Evolutionary conservation across 2,113 vertebrate genomes (phyloP).

Genomic region (Bujurquina vittata): DNA sequence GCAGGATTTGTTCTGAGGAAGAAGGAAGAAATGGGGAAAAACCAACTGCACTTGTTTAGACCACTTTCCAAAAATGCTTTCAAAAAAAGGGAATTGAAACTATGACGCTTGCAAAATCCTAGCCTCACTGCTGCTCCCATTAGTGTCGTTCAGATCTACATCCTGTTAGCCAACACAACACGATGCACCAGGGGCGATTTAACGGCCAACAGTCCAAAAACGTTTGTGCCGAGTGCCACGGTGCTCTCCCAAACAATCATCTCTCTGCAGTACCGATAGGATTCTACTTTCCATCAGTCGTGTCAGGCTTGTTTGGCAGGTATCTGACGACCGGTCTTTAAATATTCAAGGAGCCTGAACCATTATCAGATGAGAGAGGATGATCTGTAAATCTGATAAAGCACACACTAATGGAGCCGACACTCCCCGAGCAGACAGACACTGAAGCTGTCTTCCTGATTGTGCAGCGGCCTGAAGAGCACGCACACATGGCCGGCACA

Average conservation of each 20-base stretch:
- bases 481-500: slow-evolving; percentile 78
- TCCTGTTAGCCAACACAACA: slow-evolving; percentile 59
- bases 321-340: slow-evolving; percentile 75
- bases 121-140: background rate
- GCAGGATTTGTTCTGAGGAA: background rate
- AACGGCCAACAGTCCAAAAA: background rate
- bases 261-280: slow-evolving; percentile 25
- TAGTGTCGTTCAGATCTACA: slow-evolving; percentile 38
- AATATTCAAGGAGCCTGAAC: slow-evolving; percentile 71
- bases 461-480: slow-evolving; percentile 69
- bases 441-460: slow-evolving; percentile 55
- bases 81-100: slow-evolving; percentile 63
- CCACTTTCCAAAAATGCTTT: background rate
- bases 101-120: slow-evolving; percentile 39
- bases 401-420: slow-evolving; percentile 71
- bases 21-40: background rate
- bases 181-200: background rate
- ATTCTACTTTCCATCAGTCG: slow-evolving; percentile 53
- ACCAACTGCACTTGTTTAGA: background rate
- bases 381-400: slow-evolving; percentile 74
- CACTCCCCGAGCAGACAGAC: slow-evolving; percentile 52
- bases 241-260: background rate
- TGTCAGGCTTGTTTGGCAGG: slow-evolving; percentile 66
- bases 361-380: slow-evolving; percentile 74
- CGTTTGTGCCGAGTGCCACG: background rate